These are phyloP conservation scores for Congeria kusceri DNA, from an alignment of 2,888 invertebrate species.

Conservation along the genomic window DNA sequence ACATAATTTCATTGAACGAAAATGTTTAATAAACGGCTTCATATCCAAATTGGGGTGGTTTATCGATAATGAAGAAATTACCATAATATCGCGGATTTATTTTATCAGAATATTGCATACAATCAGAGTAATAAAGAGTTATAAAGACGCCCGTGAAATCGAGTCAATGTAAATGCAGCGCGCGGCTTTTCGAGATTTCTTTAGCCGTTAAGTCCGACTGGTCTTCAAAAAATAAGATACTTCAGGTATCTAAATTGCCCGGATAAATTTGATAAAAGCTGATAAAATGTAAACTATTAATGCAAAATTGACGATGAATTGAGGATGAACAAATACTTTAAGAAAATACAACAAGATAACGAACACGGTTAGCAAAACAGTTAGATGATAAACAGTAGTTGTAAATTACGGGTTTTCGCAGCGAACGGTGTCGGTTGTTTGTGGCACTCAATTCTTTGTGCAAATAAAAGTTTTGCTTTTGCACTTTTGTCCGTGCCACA, in stretches of 20 bases:
- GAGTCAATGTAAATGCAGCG: no score
- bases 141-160: no score
- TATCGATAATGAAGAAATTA: constrained; percentile 48
- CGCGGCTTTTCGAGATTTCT: no score
- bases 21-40: constrained; percentile 59
- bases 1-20: constrained; percentile 53
- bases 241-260: constrained; percentile 20
- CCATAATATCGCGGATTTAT: constrained; percentile 46
- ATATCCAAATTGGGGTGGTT: constrained; percentile 19
- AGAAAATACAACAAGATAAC: constrained; percentile 37
- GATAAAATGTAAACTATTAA: constrained; percentile 49
- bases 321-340: constrained; percentile 33
- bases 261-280: constrained; percentile 19
- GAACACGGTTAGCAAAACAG: no score
- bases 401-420: no score
- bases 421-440: no score
- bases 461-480: no score
- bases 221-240: constrained; percentile 26
- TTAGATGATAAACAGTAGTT: no score
- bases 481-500: no score
- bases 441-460: no score
- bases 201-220: constrained; percentile 22
- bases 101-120: constrained; percentile 67
- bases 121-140: no score
- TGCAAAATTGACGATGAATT: constrained; percentile 44